Percentiles rank a stretch among this genome's conserved stretches.
phyloP scores from a whole-genome alignment of 2,797 vertebrate genomes.

The Capromys pilorides region DNA sequence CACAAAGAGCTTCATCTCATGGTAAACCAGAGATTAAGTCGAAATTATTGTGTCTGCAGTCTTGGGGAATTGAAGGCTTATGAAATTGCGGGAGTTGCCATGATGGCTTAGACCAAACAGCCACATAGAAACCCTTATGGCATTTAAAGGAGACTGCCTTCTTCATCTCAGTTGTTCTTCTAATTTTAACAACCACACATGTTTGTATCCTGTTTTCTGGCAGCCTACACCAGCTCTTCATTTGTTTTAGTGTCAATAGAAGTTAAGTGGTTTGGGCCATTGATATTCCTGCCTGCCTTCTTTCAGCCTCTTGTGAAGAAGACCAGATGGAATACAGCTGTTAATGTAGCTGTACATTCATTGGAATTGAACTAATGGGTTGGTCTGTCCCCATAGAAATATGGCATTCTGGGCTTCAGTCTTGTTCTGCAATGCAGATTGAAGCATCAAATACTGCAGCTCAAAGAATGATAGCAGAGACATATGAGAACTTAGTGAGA shows the following conservation, averaged over 20 bases:
- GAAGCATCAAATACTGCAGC: background rate
- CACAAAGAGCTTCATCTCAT: background rate
- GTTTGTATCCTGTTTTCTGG: slow-evolving; percentile 61
- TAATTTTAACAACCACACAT: slow-evolving; percentile 56
- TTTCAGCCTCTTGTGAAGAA: slow-evolving; percentile 46
- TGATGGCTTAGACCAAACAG: slow-evolving; percentile 11
- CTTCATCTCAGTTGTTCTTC: background rate
- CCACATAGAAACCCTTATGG: background rate
- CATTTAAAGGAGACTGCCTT: background rate
- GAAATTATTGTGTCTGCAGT: background rate
- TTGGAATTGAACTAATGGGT: slow-evolving; percentile 32
- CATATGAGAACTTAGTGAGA: background rate
- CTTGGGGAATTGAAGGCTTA: slow-evolving; percentile 23
- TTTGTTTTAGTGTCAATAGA: slow-evolving; percentile 58
- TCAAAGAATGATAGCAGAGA: background rate
- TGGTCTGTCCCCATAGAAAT: background rate
- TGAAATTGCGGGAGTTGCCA: background rate
- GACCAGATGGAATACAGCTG: background rate
- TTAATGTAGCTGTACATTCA: slow-evolving; percentile 18
- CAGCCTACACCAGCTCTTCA: slow-evolving; percentile 30
- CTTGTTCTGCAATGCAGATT: background rate
- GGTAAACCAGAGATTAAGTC: background rate
- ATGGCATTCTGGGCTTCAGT: background rate
- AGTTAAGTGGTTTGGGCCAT: slow-evolving; percentile 58
- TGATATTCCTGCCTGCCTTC: background rate